phyloP scores from a whole-genome alignment of 2,797 vertebrate genomes.

The Gila robusta region DNA sequence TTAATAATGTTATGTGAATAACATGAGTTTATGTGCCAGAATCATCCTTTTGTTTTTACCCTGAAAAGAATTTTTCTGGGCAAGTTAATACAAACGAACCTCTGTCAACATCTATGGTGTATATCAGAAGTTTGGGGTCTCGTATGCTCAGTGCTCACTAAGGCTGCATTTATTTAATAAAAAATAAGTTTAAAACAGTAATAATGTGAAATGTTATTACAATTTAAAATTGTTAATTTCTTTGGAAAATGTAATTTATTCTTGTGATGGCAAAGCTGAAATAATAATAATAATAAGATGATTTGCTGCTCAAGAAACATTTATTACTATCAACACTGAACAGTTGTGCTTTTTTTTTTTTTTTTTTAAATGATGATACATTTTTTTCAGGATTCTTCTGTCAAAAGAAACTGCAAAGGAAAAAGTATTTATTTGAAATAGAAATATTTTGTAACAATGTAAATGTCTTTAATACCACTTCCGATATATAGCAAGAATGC shows the following conservation, averaged over 20 bases:
- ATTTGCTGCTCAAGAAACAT: not conserved
- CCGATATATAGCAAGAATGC: too few relatives aligned
- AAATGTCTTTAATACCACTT: too few relatives aligned
- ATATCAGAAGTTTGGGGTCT: not conserved
- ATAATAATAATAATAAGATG: not conserved
- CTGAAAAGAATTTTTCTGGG: too few relatives aligned
- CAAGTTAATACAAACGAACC: not conserved
- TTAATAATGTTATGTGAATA: not conserved
- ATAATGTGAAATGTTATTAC: not conserved
- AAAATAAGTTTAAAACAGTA: not conserved
- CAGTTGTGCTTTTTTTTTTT: too few relatives aligned
- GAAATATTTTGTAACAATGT: too few relatives aligned
- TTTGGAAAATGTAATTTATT: not conserved
- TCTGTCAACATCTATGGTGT: not conserved
- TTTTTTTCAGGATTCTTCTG: too few relatives aligned
- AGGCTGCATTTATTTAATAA: not conserved
- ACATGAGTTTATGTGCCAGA: not conserved
- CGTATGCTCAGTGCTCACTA: not conserved
- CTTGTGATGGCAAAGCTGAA: not conserved
- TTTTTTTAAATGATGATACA: too few relatives aligned
- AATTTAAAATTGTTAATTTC: not conserved
- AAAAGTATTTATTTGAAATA: too few relatives aligned
- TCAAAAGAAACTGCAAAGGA: too few relatives aligned
- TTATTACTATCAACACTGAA: too few relatives aligned
- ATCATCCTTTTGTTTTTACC: not conserved